Conservation (phyloP, 2,888 invertebrate species). For the Aquatica leii region DNA sequence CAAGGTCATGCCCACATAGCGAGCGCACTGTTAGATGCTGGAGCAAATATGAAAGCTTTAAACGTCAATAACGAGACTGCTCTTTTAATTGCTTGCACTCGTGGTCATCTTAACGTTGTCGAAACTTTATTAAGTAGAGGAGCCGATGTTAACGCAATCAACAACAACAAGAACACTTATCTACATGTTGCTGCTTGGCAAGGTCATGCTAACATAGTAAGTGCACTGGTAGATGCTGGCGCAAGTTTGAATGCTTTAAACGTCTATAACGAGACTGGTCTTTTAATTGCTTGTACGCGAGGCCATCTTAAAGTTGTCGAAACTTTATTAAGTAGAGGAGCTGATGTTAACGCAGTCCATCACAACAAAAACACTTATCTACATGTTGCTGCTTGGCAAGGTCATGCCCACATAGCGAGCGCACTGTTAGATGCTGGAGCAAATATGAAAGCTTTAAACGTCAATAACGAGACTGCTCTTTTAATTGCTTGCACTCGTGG, state of each 20-base stretch:
- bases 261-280: background rate
- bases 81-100: background rate
- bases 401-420: background rate
- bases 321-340: background rate
- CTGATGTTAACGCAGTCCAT: background rate
- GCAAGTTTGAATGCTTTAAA: background rate
- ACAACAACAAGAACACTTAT: background rate
- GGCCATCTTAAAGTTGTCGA: background rate
- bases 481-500: background rate
- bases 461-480: background rate
- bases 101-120: background rate
- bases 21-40: background rate
- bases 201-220: background rate
- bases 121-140: background rate
- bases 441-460: background rate
- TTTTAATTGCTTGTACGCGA: background rate
- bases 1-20: background rate
- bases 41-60: background rate
- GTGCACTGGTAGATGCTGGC: background rate
- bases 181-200: background rate
- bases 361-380: background rate
- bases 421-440: background rate
- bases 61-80: background rate
- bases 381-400: background rate
- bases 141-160: background rate